phyloP scores from a whole-genome alignment of 92 coral and sea anemone genomes.

The Actinernus sp. region DNA sequence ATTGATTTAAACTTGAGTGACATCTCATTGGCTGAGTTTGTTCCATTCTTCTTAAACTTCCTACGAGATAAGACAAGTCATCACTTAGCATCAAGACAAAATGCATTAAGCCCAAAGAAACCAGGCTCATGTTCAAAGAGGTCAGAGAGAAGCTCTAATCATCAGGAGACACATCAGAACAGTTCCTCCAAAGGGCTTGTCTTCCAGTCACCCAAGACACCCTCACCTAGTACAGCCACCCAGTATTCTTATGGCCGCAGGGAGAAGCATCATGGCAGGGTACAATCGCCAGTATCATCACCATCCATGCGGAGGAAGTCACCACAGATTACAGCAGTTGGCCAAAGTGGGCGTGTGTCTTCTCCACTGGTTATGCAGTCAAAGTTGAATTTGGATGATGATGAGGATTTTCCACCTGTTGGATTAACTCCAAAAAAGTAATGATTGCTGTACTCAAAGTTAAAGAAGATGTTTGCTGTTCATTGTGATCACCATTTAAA shows the following conservation, averaged over 20 bases:
- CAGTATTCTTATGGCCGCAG: slow-evolving; percentile 32
- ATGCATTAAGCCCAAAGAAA: slow-evolving; percentile 77
- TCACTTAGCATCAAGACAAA: slow-evolving; percentile 79
- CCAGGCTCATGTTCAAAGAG: slow-evolving; percentile 24
- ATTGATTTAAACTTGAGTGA: too few species aligned
- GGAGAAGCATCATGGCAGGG: slow-evolving; percentile 43
- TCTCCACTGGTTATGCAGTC: slow-evolving; percentile 58
- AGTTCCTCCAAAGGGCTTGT: slow-evolving; percentile 65
- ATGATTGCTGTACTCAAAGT: too few species aligned
- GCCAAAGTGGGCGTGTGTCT: slow-evolving; percentile 42
- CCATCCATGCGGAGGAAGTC: slow-evolving; percentile 66
- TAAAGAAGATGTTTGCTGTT: too few species aligned
- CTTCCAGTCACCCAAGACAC: slow-evolving; percentile 64
- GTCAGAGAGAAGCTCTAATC: slow-evolving; percentile 6
- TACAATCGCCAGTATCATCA: slow-evolving; percentile 70
- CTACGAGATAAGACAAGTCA: slow-evolving; percentile 87
- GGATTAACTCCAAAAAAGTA: slow-evolving; percentile 45
- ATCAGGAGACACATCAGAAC: slow-evolving; percentile 24
- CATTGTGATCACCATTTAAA: too few species aligned
- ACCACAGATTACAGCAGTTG: slow-evolving; percentile 52
- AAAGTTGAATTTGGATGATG: slow-evolving; percentile 72
- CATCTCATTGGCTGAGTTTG: slow-evolving; percentile 65
- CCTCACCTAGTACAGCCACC: slow-evolving; percentile 49
- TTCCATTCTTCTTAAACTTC: slow-evolving; percentile 90
- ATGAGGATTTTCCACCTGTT: slow-evolving; percentile 93